Conservation (phyloP, 2,888 invertebrate species). For the Dysmachus trigonus region DNA sequence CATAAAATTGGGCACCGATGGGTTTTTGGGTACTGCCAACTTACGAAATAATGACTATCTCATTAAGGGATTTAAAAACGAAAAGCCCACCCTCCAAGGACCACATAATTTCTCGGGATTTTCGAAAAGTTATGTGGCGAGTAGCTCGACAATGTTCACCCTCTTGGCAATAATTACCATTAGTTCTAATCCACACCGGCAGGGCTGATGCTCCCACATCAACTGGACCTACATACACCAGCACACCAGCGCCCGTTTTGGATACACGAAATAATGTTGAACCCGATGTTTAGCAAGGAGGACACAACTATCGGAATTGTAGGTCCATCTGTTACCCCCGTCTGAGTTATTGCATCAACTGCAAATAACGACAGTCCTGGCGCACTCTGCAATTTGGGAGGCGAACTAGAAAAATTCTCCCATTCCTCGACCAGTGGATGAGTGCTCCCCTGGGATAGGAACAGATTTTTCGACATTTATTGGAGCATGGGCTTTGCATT, state of each 20-base stretch:
- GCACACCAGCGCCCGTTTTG: not conserved
- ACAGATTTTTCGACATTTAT: not conserved
- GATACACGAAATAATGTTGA: slow-evolving; percentile 4
- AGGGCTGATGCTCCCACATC: not conserved
- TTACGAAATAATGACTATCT: not conserved
- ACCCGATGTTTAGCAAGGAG: slow-evolving; percentile 1
- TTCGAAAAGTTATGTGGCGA: not conserved
- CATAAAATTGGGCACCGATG: not conserved
- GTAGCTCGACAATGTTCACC: not conserved
- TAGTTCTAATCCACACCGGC: not conserved
- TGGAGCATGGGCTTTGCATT: not conserved
- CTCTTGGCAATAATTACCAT: not conserved
- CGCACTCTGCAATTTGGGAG: not conserved
- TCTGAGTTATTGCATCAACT: slow-evolving; percentile 27
- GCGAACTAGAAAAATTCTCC: not conserved
- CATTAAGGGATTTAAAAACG: not conserved
- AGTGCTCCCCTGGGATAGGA: not conserved
- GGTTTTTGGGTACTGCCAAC: not conserved
- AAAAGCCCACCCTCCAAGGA: not conserved
- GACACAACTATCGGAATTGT: slow-evolving; percentile 19
- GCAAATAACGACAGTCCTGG: slow-evolving; percentile 6
- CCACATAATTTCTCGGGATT: not conserved
- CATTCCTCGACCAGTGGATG: not conserved
- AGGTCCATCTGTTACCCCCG: slow-evolving; percentile 12
- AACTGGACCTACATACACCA: not conserved